Base-by-base conservation (phyloP, 2,113 vertebrate species). In the Pedionomus torquatus region DNA sequence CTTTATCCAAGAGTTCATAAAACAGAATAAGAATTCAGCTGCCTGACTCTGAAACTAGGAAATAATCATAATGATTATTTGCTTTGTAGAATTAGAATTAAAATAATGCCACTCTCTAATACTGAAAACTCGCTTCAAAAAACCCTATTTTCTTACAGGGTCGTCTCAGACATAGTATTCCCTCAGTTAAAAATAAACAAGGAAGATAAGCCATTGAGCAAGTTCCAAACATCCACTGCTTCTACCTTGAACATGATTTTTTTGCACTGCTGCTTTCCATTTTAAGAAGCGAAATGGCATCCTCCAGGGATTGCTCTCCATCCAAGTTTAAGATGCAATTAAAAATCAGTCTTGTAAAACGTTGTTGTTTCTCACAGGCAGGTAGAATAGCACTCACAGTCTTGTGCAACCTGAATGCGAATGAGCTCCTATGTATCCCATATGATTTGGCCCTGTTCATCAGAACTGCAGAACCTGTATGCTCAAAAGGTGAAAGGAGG, bases 331-430 rank as follows among this genome's bases (percentile, higher is more conserved):
- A 63, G 77, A 76, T 52, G 33, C 44, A 94, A 89, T 94, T 96
- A 95, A 91, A 91, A 96, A 82, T 46, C 61, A 85, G 61, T 68
- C 81, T 79, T 87, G 64, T 95, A 95, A 95, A 89, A 87, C 1
- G 0, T 69, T 51, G 68, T 41, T 84, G 61, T 76, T 93, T 87
- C 77, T 82, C n/a, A 51, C 52, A 55, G 60, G 89, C 41, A 79
- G 72, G 52, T 31, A 87, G 46, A 91, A 64, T 8, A 87, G 39
- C 43, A 68, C 77, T 91, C 0, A 0, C 21, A 60, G 33, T 19
- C 77, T 52, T 78, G 65, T 0, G 0, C 43, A 87, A 18, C 61
- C 15, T 57, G 84, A 78, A 82, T 84, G 25, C 0, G 10, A 96
- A 91, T 55, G 48, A 93, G 25, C n/a, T 87, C 28, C n/a, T 74